Base-by-base conservation (phyloP, 1,140 invertebrate species). In the Lethocerus indicus region DNA sequence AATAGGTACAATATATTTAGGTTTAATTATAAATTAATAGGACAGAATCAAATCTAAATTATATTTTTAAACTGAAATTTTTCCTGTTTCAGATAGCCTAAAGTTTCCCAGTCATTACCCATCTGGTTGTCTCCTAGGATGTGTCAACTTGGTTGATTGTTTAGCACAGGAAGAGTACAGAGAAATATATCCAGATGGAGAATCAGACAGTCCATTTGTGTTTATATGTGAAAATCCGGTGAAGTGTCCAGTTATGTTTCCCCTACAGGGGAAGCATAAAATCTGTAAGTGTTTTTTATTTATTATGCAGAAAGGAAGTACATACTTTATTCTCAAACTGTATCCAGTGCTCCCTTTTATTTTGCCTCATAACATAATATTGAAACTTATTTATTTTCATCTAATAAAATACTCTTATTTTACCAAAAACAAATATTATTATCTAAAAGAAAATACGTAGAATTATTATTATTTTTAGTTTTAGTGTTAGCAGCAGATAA, bases 181-280 rank as follows among this genome's bases (percentile, higher is more conserved):
- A 39, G 71, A 79, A 60, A 61, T 72, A 62, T 90, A 78, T 70
- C 85, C 88, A 1, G 71, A 83, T 18, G 88, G 87, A 1, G 90
- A 95, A 67, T 83, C 78, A 47, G 78, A 79, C 36, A 86, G 83
- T 63, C 87, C 90, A 0, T 98, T 81, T 69, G 88, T 96, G 26
- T 87, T 95, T 60, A 82, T 98, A 45, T 94, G 90, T 67, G 78
- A 85, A 40, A 81, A 91, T 67, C 79, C 82, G 21, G 71, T 81
- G 56, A 77, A 83, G 61, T 66, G 96, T 53, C 71, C 79, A n/a
- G 64, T 93, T 9, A 79, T 83, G 58, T 86, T 93, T 63, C 89
- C 91, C 1, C 79, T 95, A 48, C 79, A 84, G 67, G 92, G 91
- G 47, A 80, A 91, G 61, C 83, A 89, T 64, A 96, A 95, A 73